These are phyloP conservation scores for Gerosis bhagava DNA, from an alignment of 2,888 invertebrate species.

Conservation along the genomic window DNA sequence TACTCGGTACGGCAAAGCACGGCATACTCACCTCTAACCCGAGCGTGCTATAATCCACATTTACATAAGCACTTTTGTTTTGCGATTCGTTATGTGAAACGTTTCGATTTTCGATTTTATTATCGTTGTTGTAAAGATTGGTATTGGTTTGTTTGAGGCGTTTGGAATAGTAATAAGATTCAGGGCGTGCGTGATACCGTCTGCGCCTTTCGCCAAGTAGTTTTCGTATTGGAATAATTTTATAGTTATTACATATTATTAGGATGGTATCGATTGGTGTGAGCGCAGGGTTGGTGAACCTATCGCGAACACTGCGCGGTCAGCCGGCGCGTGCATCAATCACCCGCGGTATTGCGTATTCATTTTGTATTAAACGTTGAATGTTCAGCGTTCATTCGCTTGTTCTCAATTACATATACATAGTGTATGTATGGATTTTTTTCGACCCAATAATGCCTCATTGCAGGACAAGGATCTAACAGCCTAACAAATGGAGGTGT, in stretches of 20 bases:
- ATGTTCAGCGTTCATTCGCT: constrained; percentile 3
- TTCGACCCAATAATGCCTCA: too few relatives aligned
- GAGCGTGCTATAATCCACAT: constrained; percentile 33
- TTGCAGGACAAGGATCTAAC: too few relatives aligned
- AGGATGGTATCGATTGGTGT: constrained; percentile 53
- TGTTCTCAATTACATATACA: too few relatives aligned
- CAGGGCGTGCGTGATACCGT: constrained; percentile 70
- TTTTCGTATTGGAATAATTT: constrained; percentile 78
- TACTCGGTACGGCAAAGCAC: constrained; percentile 41
- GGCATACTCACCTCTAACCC: constrained; percentile 29
- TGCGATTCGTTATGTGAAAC: constrained; percentile 3
- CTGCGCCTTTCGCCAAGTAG: constrained; percentile 75
- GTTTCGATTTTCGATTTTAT: constrained; percentile 40
- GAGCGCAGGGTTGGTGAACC: constrained; percentile 19
- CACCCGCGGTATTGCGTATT: constrained; percentile 10
- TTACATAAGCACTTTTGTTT: constrained; percentile 17
- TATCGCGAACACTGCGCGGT: constrained; percentile 7
- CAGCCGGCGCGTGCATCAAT: constrained; percentile 12
- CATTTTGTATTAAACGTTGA: constrained; percentile 3
- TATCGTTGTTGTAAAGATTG: constrained; percentile 39
- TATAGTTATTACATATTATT: constrained; percentile 76
- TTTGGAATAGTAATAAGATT: constrained; percentile 58
- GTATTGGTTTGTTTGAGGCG: constrained; percentile 39
- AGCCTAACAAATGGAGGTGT: too few relatives aligned
- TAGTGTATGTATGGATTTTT: too few relatives aligned